These are phyloP conservation scores for Cephus sareptanus DNA, from an alignment of 2,888 invertebrate species.

Conservation along the genomic window DNA sequence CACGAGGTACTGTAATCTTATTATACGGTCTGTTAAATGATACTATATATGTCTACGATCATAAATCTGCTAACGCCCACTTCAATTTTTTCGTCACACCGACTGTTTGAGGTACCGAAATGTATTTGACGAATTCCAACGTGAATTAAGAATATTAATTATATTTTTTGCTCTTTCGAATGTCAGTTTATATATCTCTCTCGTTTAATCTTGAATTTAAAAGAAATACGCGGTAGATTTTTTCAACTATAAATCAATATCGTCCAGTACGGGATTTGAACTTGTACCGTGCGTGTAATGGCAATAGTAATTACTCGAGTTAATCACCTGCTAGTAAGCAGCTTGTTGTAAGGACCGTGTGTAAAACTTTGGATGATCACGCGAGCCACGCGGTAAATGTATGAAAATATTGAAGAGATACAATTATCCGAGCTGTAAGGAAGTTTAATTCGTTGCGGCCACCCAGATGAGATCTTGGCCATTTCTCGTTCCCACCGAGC, in stretches of 20 bases:
- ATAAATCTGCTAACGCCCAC: not conserved
- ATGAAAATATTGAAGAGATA: not conserved
- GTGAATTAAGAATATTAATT: not conserved
- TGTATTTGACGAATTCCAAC: not conserved
- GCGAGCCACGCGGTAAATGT: not conserved
- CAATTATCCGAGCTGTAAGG: not conserved
- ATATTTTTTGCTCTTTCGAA: not conserved
- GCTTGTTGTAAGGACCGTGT: not conserved
- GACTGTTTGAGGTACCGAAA: not conserved
- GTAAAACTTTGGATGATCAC: not conserved
- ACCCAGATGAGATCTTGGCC: not conserved
- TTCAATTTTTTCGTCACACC: not conserved
- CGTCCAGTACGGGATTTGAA: not conserved
- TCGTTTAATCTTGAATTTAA: not conserved
- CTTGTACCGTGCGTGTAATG: not conserved
- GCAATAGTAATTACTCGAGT: not conserved
- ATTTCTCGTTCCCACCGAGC: constrained; percentile 2
- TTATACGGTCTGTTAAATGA: not conserved
- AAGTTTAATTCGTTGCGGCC: not conserved
- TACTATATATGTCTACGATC: not conserved
- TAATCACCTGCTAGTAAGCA: not conserved
- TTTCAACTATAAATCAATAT: not conserved
- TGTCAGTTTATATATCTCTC: not conserved
- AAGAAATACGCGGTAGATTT: too few species aligned
- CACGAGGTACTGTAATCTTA: not conserved